These are phyloP conservation scores for Chaunax sp. DNA, from an alignment of 2,797 vertebrate genomes.

Conservation along the genomic window DNA sequence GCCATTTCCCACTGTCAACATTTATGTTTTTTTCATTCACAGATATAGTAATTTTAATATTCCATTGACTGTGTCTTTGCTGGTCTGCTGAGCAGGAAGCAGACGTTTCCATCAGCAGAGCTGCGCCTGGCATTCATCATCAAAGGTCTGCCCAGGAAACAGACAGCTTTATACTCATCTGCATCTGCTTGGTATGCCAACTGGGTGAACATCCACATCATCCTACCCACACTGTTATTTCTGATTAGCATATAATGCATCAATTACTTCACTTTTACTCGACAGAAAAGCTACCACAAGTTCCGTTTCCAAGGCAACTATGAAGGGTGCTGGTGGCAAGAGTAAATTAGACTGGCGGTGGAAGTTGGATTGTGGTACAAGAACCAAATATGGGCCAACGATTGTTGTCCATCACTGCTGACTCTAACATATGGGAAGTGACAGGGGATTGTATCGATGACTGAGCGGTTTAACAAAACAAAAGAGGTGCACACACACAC, in stretches of 20 bases:
- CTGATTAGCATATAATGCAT: slow-evolving; percentile 84
- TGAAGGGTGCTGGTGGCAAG: slow-evolving; percentile 62
- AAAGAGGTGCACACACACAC: slow-evolving; percentile 4
- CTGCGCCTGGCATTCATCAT: slow-evolving; percentile 78
- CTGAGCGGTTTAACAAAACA: slow-evolving; percentile 15
- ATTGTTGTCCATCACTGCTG: slow-evolving; percentile 49
- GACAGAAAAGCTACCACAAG: slow-evolving; percentile 68
- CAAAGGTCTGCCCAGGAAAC: slow-evolving; percentile 78
- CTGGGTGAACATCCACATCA: slow-evolving; percentile 72
- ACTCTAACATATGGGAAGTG: slow-evolving; percentile 45
- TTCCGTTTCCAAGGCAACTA: slow-evolving; percentile 83
- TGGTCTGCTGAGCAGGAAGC: slow-evolving; percentile 79
- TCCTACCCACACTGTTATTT: slow-evolving; percentile 77
- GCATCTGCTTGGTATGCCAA: slow-evolving; percentile 82
- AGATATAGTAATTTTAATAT: slow-evolving; percentile 78
- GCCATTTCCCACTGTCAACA: slow-evolving; percentile 30
- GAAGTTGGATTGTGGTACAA: slow-evolving; percentile 42
- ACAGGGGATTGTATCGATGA: slow-evolving; percentile 15
- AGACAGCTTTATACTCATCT: slow-evolving; percentile 74
- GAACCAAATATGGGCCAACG: slow-evolving; percentile 51
- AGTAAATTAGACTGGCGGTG: slow-evolving; percentile 71
- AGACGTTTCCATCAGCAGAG: slow-evolving; percentile 77
- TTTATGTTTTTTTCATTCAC: slow-evolving; percentile 34
- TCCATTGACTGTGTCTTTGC: slow-evolving; percentile 74
- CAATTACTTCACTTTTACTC: slow-evolving; percentile 81